Conservation (phyloP, 2,113 vertebrate genomes). For the Burhinus oedicnemus region DNA sequence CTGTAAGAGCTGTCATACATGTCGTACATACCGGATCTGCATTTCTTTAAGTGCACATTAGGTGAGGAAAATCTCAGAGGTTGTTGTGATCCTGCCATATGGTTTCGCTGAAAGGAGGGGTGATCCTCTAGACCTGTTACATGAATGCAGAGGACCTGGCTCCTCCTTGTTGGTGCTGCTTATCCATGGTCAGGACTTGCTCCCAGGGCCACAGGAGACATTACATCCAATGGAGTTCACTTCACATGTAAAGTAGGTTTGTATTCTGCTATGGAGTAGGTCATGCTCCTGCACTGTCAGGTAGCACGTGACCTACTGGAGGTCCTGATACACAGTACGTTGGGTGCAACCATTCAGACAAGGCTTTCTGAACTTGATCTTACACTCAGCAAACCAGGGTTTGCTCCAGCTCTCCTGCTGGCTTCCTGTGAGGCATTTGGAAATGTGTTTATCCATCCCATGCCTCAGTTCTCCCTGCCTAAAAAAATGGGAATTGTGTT, state of each 20-base stretch:
- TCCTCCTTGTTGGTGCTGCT: neutral
- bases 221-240: neutral
- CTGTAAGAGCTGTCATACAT: neutral
- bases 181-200: neutral
- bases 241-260: neutral
- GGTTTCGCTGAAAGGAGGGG: neutral
- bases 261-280: neutral
- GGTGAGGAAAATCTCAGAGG: neutral
- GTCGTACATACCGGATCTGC: neutral
- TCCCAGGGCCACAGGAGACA: neutral
- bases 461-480: rapidly evolving
- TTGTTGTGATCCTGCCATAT: neutral
- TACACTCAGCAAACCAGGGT: neutral
- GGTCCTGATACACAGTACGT: neutral
- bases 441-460: neutral
- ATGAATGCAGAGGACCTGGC: neutral
- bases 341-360: rapidly evolving
- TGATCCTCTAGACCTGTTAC: neutral
- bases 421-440: neutral
- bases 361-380: neutral
- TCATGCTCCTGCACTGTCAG: neutral
- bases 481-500: neutral
- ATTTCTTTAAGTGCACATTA: neutral
- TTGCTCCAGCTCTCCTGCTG: neutral
- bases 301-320: neutral